Conservation (phyloP, 2,888 invertebrate species). For the Prionchulus punctatus region DNA sequence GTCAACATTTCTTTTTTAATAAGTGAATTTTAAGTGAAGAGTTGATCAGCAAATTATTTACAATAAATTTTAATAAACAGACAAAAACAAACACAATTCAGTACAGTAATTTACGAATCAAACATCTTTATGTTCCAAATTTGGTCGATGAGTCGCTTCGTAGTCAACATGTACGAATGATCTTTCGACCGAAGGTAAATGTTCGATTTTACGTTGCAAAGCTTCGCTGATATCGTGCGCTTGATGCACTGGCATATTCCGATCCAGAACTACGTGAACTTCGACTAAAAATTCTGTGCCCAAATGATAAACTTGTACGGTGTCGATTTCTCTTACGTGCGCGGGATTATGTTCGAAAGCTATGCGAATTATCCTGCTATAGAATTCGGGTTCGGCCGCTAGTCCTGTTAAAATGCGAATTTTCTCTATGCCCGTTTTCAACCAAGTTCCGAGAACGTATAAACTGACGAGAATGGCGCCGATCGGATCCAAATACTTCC, state of each 20-base stretch:
- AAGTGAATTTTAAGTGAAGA: too few species aligned
- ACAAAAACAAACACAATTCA: too few species aligned
- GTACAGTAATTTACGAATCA: too few species aligned
- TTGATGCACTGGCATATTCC: conserved; percentile 30
- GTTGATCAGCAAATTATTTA: too few species aligned
- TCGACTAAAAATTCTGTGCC: conserved; percentile 37
- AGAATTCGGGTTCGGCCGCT: conserved; percentile 28
- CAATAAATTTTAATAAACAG: too few species aligned
- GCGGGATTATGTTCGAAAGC: conserved; percentile 19
- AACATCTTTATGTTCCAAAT: not conserved
- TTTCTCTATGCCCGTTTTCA: conserved; percentile 33
- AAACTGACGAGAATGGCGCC: conserved; percentile 39
- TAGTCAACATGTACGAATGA: conserved; percentile 40
- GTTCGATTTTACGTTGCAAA: conserved; percentile 37
- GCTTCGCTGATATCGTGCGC: conserved; percentile 30
- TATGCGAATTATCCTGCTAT: conserved; percentile 28
- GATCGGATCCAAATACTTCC: conserved; percentile 38
- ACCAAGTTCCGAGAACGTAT: conserved; percentile 38
- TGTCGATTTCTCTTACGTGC: conserved; percentile 33
- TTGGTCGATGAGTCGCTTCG: not conserved
- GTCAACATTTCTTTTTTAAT: too few species aligned
- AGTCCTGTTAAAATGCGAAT: conserved; percentile 17
- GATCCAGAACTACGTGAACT: conserved; percentile 32
- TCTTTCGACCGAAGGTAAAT: conserved; percentile 37
- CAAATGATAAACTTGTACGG: conserved; percentile 40